phyloP scores from a whole-genome alignment of 2,113 vertebrate species.

The Pristiophorus japonicus region DNA sequence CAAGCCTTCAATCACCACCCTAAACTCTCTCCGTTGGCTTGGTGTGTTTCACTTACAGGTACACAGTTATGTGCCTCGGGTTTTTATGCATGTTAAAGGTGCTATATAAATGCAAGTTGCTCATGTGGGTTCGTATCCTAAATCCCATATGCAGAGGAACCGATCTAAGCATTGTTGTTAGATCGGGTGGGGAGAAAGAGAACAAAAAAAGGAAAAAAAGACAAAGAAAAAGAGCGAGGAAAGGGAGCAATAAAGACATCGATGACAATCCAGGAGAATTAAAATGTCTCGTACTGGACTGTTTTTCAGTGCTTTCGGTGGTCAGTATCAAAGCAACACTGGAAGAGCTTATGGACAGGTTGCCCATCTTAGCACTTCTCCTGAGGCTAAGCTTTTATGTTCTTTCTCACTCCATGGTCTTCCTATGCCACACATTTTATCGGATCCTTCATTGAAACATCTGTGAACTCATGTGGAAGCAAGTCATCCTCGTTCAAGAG shows the following conservation, averaged over 20 bases:
- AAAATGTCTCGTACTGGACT: neutral
- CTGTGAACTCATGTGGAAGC: too few relatives aligned
- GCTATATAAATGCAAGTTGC: neutral
- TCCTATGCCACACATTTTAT: too few relatives aligned
- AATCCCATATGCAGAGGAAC: neutral
- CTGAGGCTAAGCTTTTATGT: neutral
- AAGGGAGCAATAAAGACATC: neutral
- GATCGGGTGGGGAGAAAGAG: neutral
- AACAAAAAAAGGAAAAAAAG: too few relatives aligned
- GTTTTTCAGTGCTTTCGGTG: neutral
- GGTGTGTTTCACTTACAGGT: neutral
- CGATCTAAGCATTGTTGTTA: neutral
- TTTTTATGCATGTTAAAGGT: neutral
- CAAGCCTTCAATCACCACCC: neutral
- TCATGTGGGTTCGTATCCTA: neutral
- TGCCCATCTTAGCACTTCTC: neutral
- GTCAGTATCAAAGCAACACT: neutral
- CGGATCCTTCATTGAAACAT: too few relatives aligned
- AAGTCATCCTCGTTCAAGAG: too few relatives aligned
- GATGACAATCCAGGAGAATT: neutral
- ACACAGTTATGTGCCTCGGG: neutral
- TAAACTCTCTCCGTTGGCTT: neutral
- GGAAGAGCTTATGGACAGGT: neutral
- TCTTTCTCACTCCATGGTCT: neutral
- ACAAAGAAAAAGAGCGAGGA: too few relatives aligned